Base-by-base conservation (phyloP, 2,888 invertebrate species). In the Clostera curtula region DNA sequence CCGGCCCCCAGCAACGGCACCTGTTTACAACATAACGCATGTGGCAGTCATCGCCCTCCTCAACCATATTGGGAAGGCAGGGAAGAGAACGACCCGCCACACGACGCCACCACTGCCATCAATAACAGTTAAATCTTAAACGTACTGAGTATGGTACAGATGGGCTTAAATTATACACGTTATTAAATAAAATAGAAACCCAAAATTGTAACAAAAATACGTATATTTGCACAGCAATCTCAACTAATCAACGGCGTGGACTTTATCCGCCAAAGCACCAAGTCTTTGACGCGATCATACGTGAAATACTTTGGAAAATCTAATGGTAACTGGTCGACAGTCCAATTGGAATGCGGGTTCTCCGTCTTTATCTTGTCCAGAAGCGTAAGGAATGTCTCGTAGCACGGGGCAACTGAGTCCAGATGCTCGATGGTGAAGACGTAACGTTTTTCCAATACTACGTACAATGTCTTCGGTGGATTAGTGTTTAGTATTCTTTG, bases 391-490 rank as follows among this genome's bases (percentile, higher is more conserved):
- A 95, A 95, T 76, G 93, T 90, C 56, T 94, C 94, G 55, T 92
- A 95, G 76, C 94, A 94, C 0, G 95, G 95, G 1, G 95, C 94
- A n/a, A 90, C 89, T 0, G 90, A 87, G 37, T 94, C 93, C 63
- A 92, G 85, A 51, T 95, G 93, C 7, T 88, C 87, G 40, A 93
- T 66, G 0, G 94, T 94, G 56, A 95, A 96, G 4, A 95, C 95
- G 64, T 89, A 95, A 26, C 95, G 89, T 62, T 95, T 95, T 62
- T 96, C 95, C 40, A 95, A 56, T 2, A 93, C 93, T 14, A 95
- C 79, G 51, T 90, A 93, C 11, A 92, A 70, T 1, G 77, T 85
- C 61, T 90, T 90, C n/a, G 77, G 73, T 6, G 86, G 83, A 3
- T 86, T 74, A 3, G 77, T 73, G 35, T 83, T 80, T 8, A 95